Evolutionary conservation across 2,113 vertebrate species (phyloP), one percentile per base, ranked within the genome.

Genomic region (Microcebus griseorufus): DNA sequence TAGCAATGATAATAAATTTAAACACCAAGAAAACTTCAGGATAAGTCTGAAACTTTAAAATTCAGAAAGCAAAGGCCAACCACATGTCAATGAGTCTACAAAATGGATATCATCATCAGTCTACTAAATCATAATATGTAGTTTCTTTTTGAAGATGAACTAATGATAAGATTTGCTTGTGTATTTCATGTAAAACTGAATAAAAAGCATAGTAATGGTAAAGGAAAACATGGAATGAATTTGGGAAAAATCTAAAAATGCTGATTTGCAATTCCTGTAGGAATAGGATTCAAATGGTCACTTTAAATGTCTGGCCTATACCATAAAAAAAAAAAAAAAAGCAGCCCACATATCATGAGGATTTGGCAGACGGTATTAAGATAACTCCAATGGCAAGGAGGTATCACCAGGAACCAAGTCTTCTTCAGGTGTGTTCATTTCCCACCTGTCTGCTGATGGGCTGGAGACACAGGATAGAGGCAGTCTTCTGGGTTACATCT

Each of bases 401-500:
- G 45, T 75, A 72, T 86, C 96, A 94, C 79, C 0, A 95, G 97
- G 93, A 98, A 65, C 64, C 62, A 92, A 69, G 75, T 72, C 22
- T 87, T 93, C 82, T 58, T 55, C 1, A 12, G 80, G 55, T 53
- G 45, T 93, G 53, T 25, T 98, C 96, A 98, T 81, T 98, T 99
- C 79, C 98, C 97, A 2, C 98, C 98, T 96, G 96, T 88, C 79
- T 39, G 97, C 82, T 97, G 88, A 83, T 89, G 98, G 90, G 97
- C 67, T 90, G 98, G 99, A 84, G 98, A 96, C 9, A 97, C 22
- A 20, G 98, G 98, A 91, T 98, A 98, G 89, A 98, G 97, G 94
- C 99, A 99, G 94, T 99, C 99, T 29, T 98, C 97, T 0, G 99
- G 99, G 97, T 99, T 98, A 95, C 99, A 99, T 34, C 98, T 99